Evolutionary conservation across 2,888 invertebrate species (phyloP), one percentile per base, ranked within the genome.

Genomic region (Drosophila peninsularis): DNA sequence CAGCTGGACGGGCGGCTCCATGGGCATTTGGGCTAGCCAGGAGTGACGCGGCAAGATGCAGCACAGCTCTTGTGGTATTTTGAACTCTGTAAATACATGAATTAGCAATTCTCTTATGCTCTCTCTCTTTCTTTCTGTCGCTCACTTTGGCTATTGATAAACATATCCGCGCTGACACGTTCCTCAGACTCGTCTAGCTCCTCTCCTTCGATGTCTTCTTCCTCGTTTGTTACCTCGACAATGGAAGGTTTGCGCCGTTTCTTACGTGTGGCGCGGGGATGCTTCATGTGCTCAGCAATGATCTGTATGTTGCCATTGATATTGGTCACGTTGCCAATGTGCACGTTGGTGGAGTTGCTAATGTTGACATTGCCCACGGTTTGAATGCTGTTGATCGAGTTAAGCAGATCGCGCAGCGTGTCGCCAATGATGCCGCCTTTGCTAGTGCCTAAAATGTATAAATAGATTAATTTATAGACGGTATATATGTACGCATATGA

Each of bases 1-100:
- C 45, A 93, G 73, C 37, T 80, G 82, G 5, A 88, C 73, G 21
- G 90, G 89, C 7, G 90, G 78, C 34, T 91, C 91, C 62, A 92
- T 80, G 5, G 93, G 93, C 27, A 89, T 91, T 77, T 93, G 93
- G 10, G 93, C 93, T 49, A 94, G 78, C 94, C 94, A 94, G 53
- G 91, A 90, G 50, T 90, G 84, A 13, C 93, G 90, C 14, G 91
- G 83, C 19, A 93, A 66, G 13, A 93, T 91, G 32, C 63, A 62
- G 27, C 89, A 81, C 14, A 91, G 67, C 47, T 82, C 82, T 55
- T 84, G 88, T 9, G 90, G 90, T 56, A 91, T 71, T 74, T 84
- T 88, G 42, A 88, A 90, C 58, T 86, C 90, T 65, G 21, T 14
- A 14, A 60, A 50, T n/a, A 37, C 37, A 0, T 11, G 14, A 30